Base-by-base conservation (phyloP, 2,113 vertebrate genomes). In the Alaudala cheleensis region DNA sequence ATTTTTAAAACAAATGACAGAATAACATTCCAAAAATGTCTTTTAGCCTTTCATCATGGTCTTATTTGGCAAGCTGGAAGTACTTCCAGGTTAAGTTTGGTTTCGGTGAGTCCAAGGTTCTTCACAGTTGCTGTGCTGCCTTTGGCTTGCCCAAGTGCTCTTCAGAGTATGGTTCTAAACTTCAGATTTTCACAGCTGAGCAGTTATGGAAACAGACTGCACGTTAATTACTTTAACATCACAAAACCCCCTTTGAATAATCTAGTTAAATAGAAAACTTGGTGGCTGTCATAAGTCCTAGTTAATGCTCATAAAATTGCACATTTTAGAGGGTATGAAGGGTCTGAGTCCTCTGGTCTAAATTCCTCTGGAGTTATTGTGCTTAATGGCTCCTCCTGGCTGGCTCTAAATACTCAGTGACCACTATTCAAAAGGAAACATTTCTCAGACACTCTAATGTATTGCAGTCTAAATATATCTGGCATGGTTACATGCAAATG, bases 1-100 rank as follows among this genome's bases (percentile, higher is more conserved):
- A 78, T 88, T 92, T 90, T 95, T 74, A 66, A 92, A 93, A 70
- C 15, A 90, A 93, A 73, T 62, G 15, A 7, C n/a, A 51, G 49
- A 91, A 51, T 28, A 84, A 21, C 23, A 61, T 58, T 85, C 45
- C 39, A 65, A 65, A 89, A 82, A 49, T 34, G 2, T 61, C 16
- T 58, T 72, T 92, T 47, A 64, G 26, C 8, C 5, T 91, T 87
- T 81, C 45, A 65, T 72, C 19, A 24, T 6, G 45, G n/a, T 65
- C 20, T 85, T 34, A 17, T 34, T 47, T 79, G 47, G 73, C 13
- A 15, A 62, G 9, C 40, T 62, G 13, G 14, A 77, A 69, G 34
- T 51, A n/a, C n/a, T n/a, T n/a, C n/a, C n/a, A n/a, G n/a, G n/a
- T n/a, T n/a, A n/a, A 71, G 25, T 74, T 95, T 81, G 21, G 14